phyloP scores from a whole-genome alignment of 2,797 vertebrate species.

The Sebastes melanostomus region DNA sequence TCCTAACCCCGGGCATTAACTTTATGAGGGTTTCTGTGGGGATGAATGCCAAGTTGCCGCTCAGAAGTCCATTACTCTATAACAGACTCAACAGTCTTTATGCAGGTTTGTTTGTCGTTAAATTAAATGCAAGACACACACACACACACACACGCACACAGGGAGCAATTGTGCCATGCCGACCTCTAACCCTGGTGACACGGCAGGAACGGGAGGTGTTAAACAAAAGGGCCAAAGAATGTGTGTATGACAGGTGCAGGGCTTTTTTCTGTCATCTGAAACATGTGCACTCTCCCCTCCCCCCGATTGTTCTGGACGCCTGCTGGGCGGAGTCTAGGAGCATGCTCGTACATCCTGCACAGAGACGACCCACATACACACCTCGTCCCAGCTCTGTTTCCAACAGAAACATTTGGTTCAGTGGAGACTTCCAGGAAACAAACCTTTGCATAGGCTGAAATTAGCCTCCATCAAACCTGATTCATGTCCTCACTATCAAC shows the following conservation, averaged over 20 bases:
- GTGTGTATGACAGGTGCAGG: slow-evolving; percentile 70
- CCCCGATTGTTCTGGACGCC: slow-evolving; percentile 55
- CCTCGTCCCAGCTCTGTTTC: slow-evolving; percentile 17
- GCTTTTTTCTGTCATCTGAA: slow-evolving; percentile 59
- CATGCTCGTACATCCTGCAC: slow-evolving; percentile 20
- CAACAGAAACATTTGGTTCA: slow-evolving; percentile 4
- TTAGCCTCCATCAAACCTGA: neutral
- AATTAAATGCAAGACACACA: slow-evolving; percentile 14
- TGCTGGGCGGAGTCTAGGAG: slow-evolving; percentile 9
- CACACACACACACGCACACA: slow-evolving; percentile 4
- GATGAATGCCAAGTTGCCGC: slow-evolving; percentile 9
- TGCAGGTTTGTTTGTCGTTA: slow-evolving; percentile 41
- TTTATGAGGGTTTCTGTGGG: slow-evolving; percentile 45
- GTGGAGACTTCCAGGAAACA: neutral
- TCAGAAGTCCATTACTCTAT: slow-evolving; percentile 32
- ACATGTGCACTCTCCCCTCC: slow-evolving; percentile 42
- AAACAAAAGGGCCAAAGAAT: slow-evolving; percentile 74
- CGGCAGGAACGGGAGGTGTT: slow-evolving; percentile 65
- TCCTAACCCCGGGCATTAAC: slow-evolving; percentile 18
- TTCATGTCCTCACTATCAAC: slow-evolving; percentile 3
- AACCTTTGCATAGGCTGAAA: neutral
- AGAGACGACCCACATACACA: slow-evolving; percentile 5
- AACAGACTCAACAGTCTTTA: slow-evolving; percentile 31
- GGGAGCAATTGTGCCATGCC: slow-evolving; percentile 24
- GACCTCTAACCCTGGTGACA: slow-evolving; percentile 57